phyloP scores from a whole-genome alignment of 2,113 vertebrate species.

The Pomatostomus ruficeps region DNA sequence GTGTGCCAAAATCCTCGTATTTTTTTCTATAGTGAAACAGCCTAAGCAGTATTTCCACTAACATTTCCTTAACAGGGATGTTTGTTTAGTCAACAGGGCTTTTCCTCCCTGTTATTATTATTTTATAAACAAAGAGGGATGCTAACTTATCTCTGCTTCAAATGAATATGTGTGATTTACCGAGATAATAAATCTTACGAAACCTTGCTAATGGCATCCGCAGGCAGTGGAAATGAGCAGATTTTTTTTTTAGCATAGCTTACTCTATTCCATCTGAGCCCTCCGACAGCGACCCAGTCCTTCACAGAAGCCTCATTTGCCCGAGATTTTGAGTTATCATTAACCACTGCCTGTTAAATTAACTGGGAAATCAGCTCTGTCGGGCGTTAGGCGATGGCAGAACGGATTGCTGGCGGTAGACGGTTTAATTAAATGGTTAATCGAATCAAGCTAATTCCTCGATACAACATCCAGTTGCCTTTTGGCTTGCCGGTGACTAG shows the following conservation, averaged over 20 bases:
- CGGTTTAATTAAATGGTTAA: slow-evolving; percentile 38
- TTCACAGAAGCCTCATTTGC: slow-evolving; percentile 18
- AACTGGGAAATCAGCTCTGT: slow-evolving; percentile 21
- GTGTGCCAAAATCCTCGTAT: not conserved
- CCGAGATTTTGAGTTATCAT: slow-evolving; percentile 25
- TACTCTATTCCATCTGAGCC: not conserved
- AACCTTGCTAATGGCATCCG: slow-evolving; percentile 24
- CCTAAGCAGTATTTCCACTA: not conserved
- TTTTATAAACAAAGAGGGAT: not conserved
- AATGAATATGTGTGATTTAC: slow-evolving; percentile 14
- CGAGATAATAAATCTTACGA: slow-evolving; percentile 35
- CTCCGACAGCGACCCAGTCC: not conserved
- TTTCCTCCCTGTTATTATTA: not conserved
- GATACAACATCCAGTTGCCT: not conserved
- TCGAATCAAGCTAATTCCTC: slow-evolving; percentile 27
- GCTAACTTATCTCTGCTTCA: not conserved
- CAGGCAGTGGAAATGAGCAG: slow-evolving; percentile 13
- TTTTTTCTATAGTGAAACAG: not conserved
- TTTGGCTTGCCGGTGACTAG: not conserved
- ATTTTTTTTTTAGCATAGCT: not conserved
- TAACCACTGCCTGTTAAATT: slow-evolving; percentile 34
- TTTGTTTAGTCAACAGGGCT: not conserved
- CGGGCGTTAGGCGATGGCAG: not conserved
- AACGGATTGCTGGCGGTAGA: not conserved
- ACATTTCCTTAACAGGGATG: not conserved